Percentiles rank a stretch among this genome's conserved stretches.
phyloP scores from a whole-genome alignment of 2,888 invertebrate genomes.

The Lasioglossum calceatum region DNA sequence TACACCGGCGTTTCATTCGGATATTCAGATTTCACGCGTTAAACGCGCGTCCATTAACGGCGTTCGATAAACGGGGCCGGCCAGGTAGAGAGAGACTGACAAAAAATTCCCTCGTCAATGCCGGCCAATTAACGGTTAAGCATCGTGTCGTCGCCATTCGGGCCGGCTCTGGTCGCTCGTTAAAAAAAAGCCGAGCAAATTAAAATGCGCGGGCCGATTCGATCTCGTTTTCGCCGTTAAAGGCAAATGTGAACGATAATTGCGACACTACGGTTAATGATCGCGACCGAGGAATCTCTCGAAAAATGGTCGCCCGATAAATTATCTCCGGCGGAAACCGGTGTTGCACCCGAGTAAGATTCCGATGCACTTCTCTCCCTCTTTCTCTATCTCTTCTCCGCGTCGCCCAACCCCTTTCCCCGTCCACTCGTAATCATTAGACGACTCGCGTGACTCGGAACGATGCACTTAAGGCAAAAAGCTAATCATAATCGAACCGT shows the following conservation, averaged over 20 bases:
- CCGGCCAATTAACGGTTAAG: background rate
- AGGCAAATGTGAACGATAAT: conserved; percentile 38
- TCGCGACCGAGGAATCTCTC: conserved; percentile 27
- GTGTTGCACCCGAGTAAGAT: conserved; percentile 51
- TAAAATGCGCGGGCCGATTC: conserved; percentile 20
- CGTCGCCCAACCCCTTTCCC: background rate
- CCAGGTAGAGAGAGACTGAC: background rate
- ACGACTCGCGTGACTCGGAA: conserved; percentile 50
- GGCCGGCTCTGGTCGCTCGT: background rate
- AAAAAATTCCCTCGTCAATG: background rate
- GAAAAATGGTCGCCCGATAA: conserved; percentile 48
- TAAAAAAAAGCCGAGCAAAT: conserved; percentile 9
- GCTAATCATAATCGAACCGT: conserved; percentile 55
- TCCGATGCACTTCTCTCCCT: conserved; percentile 33
- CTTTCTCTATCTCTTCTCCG: background rate
- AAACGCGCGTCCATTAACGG: background rate
- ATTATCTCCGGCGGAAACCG: conserved; percentile 48
- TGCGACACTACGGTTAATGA: conserved; percentile 46
- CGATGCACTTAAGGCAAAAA: conserved; percentile 45
- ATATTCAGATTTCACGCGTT: conserved; percentile 8
- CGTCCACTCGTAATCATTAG: conserved; percentile 32
- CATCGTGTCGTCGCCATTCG: background rate
- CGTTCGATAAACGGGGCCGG: conserved; percentile 1
- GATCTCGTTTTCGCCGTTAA: conserved; percentile 19
- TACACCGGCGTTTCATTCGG: conserved; percentile 30